phyloP scores from a whole-genome alignment of 2,113 vertebrate species.

The Ochotona princeps region DNA sequence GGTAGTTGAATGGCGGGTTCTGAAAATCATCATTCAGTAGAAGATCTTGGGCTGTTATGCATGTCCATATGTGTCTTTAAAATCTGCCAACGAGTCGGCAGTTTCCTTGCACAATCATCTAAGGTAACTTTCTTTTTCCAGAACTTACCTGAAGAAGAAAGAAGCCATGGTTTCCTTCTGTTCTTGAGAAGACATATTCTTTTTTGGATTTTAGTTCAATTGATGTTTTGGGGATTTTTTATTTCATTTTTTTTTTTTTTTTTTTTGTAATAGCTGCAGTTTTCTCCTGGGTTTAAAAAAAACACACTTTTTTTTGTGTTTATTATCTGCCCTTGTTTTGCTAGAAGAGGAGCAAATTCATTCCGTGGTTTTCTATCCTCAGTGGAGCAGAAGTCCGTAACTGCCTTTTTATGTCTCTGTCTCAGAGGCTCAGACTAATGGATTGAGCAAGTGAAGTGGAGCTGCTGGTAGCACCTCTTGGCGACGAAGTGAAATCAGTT shows the following conservation, averaged over 20 bases:
- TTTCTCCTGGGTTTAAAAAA: not conserved
- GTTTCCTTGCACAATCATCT: not conserved
- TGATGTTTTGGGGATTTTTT: not conserved
- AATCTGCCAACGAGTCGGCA: not conserved
- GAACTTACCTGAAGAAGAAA: not conserved
- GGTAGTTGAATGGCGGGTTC: not conserved
- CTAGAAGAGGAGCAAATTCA: not conserved
- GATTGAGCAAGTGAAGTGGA: not conserved
- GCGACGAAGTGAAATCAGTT: not conserved
- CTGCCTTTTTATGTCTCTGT: not conserved
- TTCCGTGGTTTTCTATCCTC: not conserved
- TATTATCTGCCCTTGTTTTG: conserved; percentile 1
- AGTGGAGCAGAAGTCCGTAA: not conserved
- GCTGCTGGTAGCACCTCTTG: not conserved
- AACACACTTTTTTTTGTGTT: not conserved
- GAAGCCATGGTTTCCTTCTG: not conserved
- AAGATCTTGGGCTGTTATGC: not conserved
- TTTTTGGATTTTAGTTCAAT: not conserved
- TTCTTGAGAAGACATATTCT: not conserved
- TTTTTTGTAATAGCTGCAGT: not conserved
- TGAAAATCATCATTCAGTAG: not conserved
- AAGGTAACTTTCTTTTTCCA: not conserved
- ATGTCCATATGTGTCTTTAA: not conserved
- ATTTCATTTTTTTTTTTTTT: not conserved
- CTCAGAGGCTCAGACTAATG: not conserved